Conservation (phyloP, 2,113 vertebrate genomes). For the Trichomycterus rosablanca region DNA sequence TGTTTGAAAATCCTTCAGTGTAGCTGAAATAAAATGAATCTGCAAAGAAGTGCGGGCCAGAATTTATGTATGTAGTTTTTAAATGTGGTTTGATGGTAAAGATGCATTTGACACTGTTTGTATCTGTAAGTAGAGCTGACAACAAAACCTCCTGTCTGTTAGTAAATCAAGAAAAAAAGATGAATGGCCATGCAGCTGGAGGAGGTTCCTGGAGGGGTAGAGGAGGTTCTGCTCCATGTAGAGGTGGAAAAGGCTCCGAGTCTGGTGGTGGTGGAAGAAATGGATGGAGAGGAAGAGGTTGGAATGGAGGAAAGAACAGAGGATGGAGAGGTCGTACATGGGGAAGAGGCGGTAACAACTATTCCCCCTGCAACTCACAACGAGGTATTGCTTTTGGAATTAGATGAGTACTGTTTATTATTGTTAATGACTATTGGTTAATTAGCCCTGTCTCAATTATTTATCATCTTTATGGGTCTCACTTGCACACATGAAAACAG, state of each 20-base stretch:
- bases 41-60: too few relatives aligned
- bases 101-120: too few relatives aligned
- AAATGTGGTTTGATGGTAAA: too few relatives aligned
- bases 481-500: too few relatives aligned
- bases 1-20: too few relatives aligned
- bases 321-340: slow-evolving; percentile 39
- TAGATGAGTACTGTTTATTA: not conserved
- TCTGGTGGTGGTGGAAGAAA: slow-evolving; percentile 45
- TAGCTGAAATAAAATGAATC: too few relatives aligned
- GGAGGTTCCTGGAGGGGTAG: slow-evolving; percentile 60
- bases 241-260: slow-evolving; percentile 45
- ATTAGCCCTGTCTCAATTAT: too few relatives aligned
- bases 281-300: slow-evolving; percentile 45
- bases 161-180: slow-evolving; percentile 21
- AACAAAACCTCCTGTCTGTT: too few relatives aligned
- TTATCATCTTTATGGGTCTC: too few relatives aligned
- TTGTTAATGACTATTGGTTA: not conserved
- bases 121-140: too few relatives aligned
- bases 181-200: slow-evolving; percentile 55
- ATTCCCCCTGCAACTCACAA: slow-evolving; percentile 20
- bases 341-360: slow-evolving; percentile 36
- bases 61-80: too few relatives aligned
- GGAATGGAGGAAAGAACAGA: slow-evolving; percentile 24
- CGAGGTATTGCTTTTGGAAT: slow-evolving; percentile 11
- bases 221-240: slow-evolving; percentile 50